Base-by-base conservation (phyloP, 2,888 invertebrate species). In the Pandemis cinnamomeana region DNA sequence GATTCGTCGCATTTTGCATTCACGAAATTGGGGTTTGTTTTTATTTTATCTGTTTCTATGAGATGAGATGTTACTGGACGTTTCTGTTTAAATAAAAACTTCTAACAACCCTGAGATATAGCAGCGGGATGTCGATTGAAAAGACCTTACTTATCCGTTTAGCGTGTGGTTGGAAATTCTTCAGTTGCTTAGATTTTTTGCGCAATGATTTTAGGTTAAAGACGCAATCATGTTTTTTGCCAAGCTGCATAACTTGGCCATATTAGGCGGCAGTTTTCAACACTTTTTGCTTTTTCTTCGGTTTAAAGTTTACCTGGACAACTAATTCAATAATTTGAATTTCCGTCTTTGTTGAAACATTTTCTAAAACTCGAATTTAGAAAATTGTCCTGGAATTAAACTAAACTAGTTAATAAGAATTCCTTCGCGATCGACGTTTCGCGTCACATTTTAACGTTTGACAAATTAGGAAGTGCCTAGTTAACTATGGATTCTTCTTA, bases 61-160 rank as follows among this genome's bases (percentile, higher is more conserved):
- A 44, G 8, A 7, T 7, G 8, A 8, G 44, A 44, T 8, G 7
- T 8, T 44, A 44, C 5, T 44, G 44, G 1, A 8, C 7, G 8
- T 51, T 13, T 20, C 15, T 55, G 8, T 2, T 55, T 15, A 20
- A 20, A 0, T 55, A 15, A n/a, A 6, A 11, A 11, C 5, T 4
- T 11, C 10, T 11, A 7, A 58, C 58, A 58, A 27, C 58, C 58
- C 58, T 58, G 11, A 7, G 6, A 58, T 27, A 63, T 74, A 64
- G 66, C 73, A 51, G 66, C 67, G 55, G 66, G 71, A 70, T 74
- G 74, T 61, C 74, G 74, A 62, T 71, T 61, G 70, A 53, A 74
- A 73, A 73, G 73, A 55, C 74, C 74, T 74, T 74, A 74, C 70
- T 46, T 36, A 67, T 61, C 15, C 51, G 13, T 74, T 70, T 71